Base-by-base conservation (phyloP, 2,888 invertebrate genomes). In the Leucoptera coffeella region DNA sequence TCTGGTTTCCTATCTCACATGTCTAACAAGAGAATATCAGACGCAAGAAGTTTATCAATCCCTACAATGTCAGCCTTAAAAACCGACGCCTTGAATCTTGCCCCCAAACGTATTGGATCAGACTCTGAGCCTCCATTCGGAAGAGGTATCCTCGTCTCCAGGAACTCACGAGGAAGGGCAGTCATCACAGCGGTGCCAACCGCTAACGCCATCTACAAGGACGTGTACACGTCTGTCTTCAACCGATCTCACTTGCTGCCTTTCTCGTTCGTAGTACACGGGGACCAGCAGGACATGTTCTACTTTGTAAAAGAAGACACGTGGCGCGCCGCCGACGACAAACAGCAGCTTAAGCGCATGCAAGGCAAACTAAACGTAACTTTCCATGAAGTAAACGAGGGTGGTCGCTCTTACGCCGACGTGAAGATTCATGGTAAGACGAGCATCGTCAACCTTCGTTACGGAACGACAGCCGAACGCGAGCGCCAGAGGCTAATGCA, bases 241-340 rank as follows among this genome's bases (percentile, higher is more conserved):
- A 92, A 92, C 56, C 80, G 90, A 38, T 89, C 90, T 1, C 85
- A 84, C 51, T 74, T 92, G 42, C 64, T 93, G 40, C 89, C 90
- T 19, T 89, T 91, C 57, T 87, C 88, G 8, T 85, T 89, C 47
- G 82, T 90, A 26, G 84, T 90, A 15, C 90, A 91, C 54, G 87
- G 84, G 38, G 85, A 86, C 11, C 86, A 87, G 45, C 91, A 91
- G 50, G 92, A 93, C 47, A 86, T 89, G 8, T 92, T 93, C 67
- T 91, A 88, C 60, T 93, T 93, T 50, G 89, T 92, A 11, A 93
- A 93, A 48, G 90, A 91, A 47, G 88, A 90, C 37, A 80, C 85
- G 2, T 90, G 90, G 89, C 82, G 89, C 22, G 88, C 90, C 4
- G 82, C 82, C 32, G 90, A 91, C 43, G 92, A 93, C 49, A 82